Evolutionary conservation across 53 echinoderm and acorn worm species (phyloP), one percentile per base, ranked within the genome.

Genomic region (Zoroaster sp.): DNA sequence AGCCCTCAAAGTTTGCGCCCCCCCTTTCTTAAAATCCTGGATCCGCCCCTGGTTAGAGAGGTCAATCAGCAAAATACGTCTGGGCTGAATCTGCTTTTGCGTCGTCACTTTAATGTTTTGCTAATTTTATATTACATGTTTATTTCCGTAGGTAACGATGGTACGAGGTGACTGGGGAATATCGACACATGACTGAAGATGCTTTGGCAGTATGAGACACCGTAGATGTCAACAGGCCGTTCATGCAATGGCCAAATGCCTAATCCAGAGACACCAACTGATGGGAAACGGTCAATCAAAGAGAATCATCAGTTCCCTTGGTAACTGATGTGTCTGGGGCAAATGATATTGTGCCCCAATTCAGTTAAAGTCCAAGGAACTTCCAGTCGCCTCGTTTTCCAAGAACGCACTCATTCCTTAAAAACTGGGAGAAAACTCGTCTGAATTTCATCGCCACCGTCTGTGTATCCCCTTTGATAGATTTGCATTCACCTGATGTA

Each of bases 81-180:
- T 18, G 20, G 17, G 53, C 10, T 6, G 15, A 5, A 39, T 10
- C 5, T 23, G 35, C 0, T 17, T 14, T 9, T n/a, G 38, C 33
- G 13, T 7, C 34, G 49, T 6, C n/a, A 9, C 17, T 76, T 15
- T 8, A 2, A 75, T 21, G 25, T 28, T 75, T 13, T 15, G 17
- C 3, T 21, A 20, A 10, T 18, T n/a, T n/a, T n/a, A n/a, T n/a
- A n/a, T n/a, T n/a, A n/a, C n/a, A n/a, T n/a, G n/a, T n/a, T 55
- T 65, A 21, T 63, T 7, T 80, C 28, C 13, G 40, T 31, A 83
- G 83, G 83, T 83, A 83, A 83, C 83, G 69, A 69, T 45, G 83
- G 83, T 8, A 68, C 44, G 83, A 69, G 83, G 45, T 83, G 83
- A 43, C 68, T 69, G 67, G 69, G 41, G 18, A 52, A 4, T 13